A percentile compares a stretch with the other conserved stretches of the same genome.
Conservation (phyloP, 2,888 invertebrate genomes). For the Nomada goodeniana region DNA sequence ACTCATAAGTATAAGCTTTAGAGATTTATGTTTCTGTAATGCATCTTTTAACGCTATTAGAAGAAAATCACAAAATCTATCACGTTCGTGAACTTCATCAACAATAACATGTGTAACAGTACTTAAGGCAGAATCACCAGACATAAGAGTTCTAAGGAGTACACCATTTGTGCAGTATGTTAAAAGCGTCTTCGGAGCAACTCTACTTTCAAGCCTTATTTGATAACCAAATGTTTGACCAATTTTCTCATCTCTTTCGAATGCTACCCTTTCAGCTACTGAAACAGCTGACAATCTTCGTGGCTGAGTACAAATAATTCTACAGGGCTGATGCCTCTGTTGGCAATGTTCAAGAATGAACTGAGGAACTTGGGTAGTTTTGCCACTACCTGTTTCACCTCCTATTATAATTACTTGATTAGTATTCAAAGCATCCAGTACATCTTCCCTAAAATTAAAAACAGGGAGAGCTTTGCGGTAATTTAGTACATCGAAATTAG, state of each 20-base stretch:
- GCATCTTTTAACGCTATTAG: constrained; percentile 93
- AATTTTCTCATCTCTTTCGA: constrained; percentile 89
- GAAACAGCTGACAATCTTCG: constrained; percentile 95
- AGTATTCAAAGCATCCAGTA: constrained; percentile 86
- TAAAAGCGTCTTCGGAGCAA: constrained; percentile 91
- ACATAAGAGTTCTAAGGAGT: constrained; percentile 94
- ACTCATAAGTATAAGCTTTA: constrained; percentile 96
- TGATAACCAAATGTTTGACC: constrained; percentile 94
- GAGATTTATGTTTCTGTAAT: constrained; percentile 88
- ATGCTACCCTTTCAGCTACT: constrained; percentile 93
- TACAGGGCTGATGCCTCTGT: constrained; percentile 87
- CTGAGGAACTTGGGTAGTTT: constrained; percentile 98
- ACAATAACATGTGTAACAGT: constrained; percentile 94
- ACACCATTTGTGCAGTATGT: constrained; percentile 97
- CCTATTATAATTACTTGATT: constrained; percentile 89
- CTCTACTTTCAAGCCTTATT: constrained; percentile 94
- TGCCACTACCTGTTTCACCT: constrained; percentile 96
- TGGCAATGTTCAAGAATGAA: constrained; percentile 92
- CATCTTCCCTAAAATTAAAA: constrained; percentile 87
- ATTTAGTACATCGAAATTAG: constrained; percentile 86
- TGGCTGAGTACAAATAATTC: constrained; percentile 97
- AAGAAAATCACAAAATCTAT: constrained; percentile 96
- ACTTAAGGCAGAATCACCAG: constrained; percentile 89
- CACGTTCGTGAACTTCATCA: constrained; percentile 98
- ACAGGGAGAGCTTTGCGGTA: constrained; percentile 90